These are phyloP conservation scores for Protodeltote pygarga DNA, from an alignment of 2,888 invertebrate species.

Conservation along the genomic window DNA sequence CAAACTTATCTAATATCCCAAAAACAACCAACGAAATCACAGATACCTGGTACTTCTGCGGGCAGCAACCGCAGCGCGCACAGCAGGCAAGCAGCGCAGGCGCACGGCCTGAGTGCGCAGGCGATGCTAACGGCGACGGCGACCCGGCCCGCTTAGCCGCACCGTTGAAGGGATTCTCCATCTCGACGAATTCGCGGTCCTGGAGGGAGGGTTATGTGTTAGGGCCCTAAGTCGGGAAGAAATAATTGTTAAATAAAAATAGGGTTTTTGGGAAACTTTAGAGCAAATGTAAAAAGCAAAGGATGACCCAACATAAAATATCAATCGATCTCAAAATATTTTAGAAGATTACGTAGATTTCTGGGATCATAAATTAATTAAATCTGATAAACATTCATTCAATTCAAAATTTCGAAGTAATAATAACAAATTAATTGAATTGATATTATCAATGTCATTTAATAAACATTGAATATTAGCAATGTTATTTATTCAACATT, in stretches of 20 bases:
- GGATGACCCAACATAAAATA: conserved; percentile 19
- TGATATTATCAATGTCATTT: too few species aligned
- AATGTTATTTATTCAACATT: too few species aligned
- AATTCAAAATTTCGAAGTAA: too few species aligned
- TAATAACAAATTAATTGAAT: too few species aligned
- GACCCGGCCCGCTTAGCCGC: conserved; percentile 97
- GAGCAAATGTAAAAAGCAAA: conserved; percentile 5
- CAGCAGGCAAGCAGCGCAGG: conserved; percentile 93
- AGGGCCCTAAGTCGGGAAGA: conserved; percentile 44
- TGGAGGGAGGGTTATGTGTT: conserved; percentile 72
- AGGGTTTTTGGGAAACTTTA: neutral
- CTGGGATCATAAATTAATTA: too few species aligned
- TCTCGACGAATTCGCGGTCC: conserved; percentile 98
- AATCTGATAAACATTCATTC: too few species aligned
- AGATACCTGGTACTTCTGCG: conserved; percentile 94
- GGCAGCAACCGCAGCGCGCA: conserved; percentile 95
- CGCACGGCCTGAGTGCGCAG: conserved; percentile 94
- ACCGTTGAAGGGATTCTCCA: conserved; percentile 97
- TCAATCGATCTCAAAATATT: too few species aligned
- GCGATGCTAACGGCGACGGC: conserved; percentile 94
- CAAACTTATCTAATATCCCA: too few species aligned
- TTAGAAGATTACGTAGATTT: too few species aligned
- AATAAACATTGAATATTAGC: too few species aligned
- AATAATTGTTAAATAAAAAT: conserved; percentile 13
- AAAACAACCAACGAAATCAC: conserved; percentile 39